Percentiles rank a stretch among this genome's conserved stretches.
Conservation (phyloP, 2,113 vertebrate genomes). For the Arizona elegans region DNA sequence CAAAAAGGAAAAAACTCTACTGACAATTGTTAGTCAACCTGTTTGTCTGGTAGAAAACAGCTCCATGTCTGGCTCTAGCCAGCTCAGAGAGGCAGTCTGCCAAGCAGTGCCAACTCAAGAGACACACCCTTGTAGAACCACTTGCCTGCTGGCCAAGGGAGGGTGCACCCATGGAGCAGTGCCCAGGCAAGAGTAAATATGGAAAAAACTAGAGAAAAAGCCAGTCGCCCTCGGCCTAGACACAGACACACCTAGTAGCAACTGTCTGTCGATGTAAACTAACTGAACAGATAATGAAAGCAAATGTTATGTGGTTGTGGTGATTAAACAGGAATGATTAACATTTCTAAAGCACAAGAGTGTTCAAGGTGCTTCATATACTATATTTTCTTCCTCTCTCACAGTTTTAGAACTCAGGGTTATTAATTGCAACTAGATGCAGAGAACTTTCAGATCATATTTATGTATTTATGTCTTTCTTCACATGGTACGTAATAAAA, state of each 20-base stretch:
- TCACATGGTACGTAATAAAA: neutral
- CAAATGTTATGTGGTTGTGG: neutral
- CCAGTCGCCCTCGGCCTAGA: neutral
- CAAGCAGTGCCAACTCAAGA: neutral
- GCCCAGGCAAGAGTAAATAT: constrained; percentile 19
- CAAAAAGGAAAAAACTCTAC: neutral
- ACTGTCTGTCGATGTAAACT: neutral
- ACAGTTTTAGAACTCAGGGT: neutral
- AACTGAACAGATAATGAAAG: neutral
- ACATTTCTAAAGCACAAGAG: neutral
- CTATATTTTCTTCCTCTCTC: neutral
- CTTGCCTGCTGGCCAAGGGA: neutral
- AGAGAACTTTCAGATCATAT: neutral
- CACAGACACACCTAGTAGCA: neutral
- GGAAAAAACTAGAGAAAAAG: neutral
- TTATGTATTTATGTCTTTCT: neutral
- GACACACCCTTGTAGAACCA: constrained; percentile 1
- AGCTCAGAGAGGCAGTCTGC: neutral
- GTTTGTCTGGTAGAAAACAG: neutral
- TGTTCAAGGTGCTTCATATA: neutral
- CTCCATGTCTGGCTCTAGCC: neutral
- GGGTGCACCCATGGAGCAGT: neutral
- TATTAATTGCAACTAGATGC: neutral
- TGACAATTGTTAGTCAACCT: neutral
- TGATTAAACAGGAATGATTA: neutral